These are phyloP conservation scores for Oryzias melastigma DNA, from an alignment of 2,113 vertebrate genomes.

Conservation along the genomic window DNA sequence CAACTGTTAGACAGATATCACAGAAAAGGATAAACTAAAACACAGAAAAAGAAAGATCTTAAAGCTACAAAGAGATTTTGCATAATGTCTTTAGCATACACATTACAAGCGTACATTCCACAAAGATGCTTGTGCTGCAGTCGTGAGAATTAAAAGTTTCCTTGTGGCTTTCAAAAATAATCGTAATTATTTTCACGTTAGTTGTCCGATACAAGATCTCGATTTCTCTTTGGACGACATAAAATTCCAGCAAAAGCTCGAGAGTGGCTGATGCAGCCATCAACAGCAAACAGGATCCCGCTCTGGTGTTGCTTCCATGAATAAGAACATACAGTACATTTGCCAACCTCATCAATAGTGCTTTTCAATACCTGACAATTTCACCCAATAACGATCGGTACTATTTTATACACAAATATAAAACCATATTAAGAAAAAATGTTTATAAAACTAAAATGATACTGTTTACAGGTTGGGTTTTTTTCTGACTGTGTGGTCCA, in stretches of 20 bases:
- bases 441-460: slow-evolving; percentile 70
- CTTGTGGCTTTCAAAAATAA: slow-evolving; percentile 60
- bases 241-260: slow-evolving; percentile 56
- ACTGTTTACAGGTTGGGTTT: slow-evolving; percentile 54
- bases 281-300: slow-evolving; percentile 52
- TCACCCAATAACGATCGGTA: slow-evolving; percentile 56
- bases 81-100: slow-evolving; percentile 73
- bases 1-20: slow-evolving; percentile 42
- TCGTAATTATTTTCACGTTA: slow-evolving; percentile 44
- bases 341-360: slow-evolving; percentile 47
- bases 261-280: slow-evolving; percentile 78
- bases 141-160: slow-evolving; percentile 49
- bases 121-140: slow-evolving; percentile 68
- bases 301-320: slow-evolving; percentile 49
- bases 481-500: slow-evolving; percentile 48
- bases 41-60: slow-evolving; percentile 46
- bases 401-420: slow-evolving; percentile 68
- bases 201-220: slow-evolving; percentile 45
- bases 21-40: slow-evolving; percentile 9
- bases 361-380: slow-evolving; percentile 53
- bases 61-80: slow-evolving; percentile 77
- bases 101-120: slow-evolving; percentile 71
- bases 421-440: slow-evolving; percentile 67
- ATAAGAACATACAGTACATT: slow-evolving; percentile 54
- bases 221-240: slow-evolving; percentile 64